These are phyloP conservation scores for Augiades crinisus DNA, from an alignment of 2,888 invertebrate species.

Conservation along the genomic window DNA sequence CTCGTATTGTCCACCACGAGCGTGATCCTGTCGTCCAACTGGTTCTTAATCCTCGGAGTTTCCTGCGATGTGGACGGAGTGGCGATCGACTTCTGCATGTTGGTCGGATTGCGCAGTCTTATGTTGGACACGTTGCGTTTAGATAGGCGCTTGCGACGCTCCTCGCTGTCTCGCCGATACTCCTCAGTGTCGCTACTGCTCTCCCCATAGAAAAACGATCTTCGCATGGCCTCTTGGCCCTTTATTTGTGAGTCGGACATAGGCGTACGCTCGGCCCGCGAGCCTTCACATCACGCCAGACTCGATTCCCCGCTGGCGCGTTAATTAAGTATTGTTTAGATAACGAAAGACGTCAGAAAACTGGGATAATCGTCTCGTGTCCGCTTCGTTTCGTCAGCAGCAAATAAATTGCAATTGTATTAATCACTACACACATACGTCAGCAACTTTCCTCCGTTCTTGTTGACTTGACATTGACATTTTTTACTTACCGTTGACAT, in stretches of 20 bases:
- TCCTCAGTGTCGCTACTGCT: constrained; percentile 94
- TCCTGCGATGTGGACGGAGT: constrained; percentile 67
- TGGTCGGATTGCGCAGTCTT: constrained; percentile 47
- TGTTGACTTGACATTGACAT: no score
- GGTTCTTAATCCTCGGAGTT: constrained; percentile 54
- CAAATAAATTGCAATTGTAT: no score
- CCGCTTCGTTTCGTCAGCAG: background rate
- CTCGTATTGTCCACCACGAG: constrained; percentile 98
- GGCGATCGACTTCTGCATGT: constrained; percentile 56
- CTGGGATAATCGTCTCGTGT: no score
- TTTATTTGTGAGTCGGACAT: constrained; percentile 68
- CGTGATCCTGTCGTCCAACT: constrained; percentile 89
- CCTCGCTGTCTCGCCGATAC: constrained; percentile 84
- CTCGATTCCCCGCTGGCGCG: constrained; percentile 32
- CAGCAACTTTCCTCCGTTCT: no score
- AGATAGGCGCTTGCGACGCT: constrained; percentile 82
- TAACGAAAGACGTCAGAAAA: no score
- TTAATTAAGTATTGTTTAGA: background rate
- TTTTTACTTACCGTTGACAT: no score
- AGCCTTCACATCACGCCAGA: constrained; percentile 69
- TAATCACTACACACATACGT: no score
- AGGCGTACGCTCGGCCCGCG: constrained; percentile 56
- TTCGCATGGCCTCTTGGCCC: constrained; percentile 64
- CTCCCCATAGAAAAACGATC: constrained; percentile 79
- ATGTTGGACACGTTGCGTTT: constrained; percentile 63